These are phyloP conservation scores for Macrobrachium rosenbergii DNA, from an alignment of 1,140 invertebrate genomes.

Conservation along the genomic window DNA sequence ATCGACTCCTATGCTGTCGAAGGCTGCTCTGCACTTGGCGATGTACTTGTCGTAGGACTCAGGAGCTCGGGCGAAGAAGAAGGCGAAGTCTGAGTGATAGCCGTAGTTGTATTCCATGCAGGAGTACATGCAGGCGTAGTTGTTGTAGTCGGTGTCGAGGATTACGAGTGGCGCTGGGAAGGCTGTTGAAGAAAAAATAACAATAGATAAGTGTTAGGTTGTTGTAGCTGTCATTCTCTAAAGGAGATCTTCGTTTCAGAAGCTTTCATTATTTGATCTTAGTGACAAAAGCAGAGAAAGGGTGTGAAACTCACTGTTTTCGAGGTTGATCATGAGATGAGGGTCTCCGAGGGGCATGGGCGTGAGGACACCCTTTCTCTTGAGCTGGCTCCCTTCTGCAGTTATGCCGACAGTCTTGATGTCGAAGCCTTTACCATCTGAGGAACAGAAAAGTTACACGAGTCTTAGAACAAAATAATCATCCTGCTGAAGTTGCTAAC, in stretches of 20 bases:
- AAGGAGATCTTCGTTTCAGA: too few relatives aligned
- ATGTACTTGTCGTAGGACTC: neutral
- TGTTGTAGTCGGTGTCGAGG: conserved; percentile 24
- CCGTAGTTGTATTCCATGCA: conserved; percentile 25
- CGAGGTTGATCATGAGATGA: conserved; percentile 26
- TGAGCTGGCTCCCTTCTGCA: conserved; percentile 7
- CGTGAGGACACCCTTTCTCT: neutral
- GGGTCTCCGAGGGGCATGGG: conserved; percentile 16
- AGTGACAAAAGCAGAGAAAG: too few relatives aligned
- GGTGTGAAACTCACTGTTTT: conserved; percentile 15
- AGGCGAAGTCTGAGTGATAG: conserved; percentile 29
- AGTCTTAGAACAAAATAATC: too few relatives aligned
- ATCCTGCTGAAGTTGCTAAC: too few relatives aligned
- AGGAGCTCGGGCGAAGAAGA: conserved; percentile 13
- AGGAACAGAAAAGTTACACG: neutral
- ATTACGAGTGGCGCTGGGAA: neutral
- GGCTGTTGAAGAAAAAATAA: neutral
- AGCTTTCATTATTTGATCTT: too few relatives aligned
- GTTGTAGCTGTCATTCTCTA: too few relatives aligned
- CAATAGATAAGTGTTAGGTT: too few relatives aligned
- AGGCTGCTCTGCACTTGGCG: neutral
- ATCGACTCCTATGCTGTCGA: conserved; percentile 16
- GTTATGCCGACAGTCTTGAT: neutral
- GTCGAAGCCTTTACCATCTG: conserved; percentile 23
- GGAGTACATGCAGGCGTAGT: conserved; percentile 38